Evolutionary conservation across 1,140 invertebrate species (phyloP), one percentile per base, ranked within the genome.

Genomic region (Drosophila kohkoa): DNA sequence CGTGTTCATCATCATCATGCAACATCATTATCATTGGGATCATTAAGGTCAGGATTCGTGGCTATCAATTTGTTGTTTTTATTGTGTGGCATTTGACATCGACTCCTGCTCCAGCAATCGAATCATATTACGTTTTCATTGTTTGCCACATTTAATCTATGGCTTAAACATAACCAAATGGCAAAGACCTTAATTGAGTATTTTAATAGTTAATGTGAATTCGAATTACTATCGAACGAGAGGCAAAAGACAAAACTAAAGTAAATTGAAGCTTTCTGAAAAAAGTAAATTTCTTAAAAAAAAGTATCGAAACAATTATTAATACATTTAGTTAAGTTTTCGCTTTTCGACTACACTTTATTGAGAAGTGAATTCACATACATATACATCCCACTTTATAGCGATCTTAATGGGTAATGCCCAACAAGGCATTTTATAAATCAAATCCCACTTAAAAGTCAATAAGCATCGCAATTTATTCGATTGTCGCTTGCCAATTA

Each of bases 401-500:
- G 10, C 54, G 64, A 25, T 59, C 59, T 45, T 57, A 52, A 38
- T 45, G 49, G 45, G 57, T 66, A 60, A 49, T 58, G 38, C 15
- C 11, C 35, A 54, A 30, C 52, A 30, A 6, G 25, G n/a, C 15
- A 5, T 58, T 43, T 57, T 46, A 45, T 16, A 57, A 48, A 72
- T 58, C 52, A 68, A 52, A 51, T 48, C 43, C 63, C 83, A 87
- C 82, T 87, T 74, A 63, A 86, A 58, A 49, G 38, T 59, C 58
- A 73, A 63, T 73, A 62, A 63, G 45, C 41, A 66, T 38, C 16
- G 28, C 66, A 64, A 65, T 82, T 70, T 71, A 46, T 66, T 69
- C 64, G 52, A 69, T 59, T 65, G 30, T 48, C 65, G 45, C 49
- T 60, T 57, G 73, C 65, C 83, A 88, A 87, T 88, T 87, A 88